These are phyloP conservation scores for Uropsilus gracilis DNA, from an alignment of 2,113 vertebrate genomes.

Conservation along the genomic window DNA sequence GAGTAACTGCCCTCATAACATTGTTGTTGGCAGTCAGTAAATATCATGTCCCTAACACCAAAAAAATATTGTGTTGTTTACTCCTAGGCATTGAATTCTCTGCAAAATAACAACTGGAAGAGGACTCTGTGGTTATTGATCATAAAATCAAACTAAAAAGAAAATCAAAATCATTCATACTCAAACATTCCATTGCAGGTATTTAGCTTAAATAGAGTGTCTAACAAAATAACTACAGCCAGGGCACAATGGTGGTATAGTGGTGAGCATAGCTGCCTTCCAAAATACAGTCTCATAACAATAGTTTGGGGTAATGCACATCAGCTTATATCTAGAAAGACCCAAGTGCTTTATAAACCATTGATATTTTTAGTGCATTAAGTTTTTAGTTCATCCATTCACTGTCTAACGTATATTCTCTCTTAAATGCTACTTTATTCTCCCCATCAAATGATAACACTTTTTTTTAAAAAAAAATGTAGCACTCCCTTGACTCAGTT, in stretches of 20 bases:
- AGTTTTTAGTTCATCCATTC: not conserved
- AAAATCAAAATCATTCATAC: not conserved
- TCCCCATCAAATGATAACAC: not conserved
- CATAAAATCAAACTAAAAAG: not conserved
- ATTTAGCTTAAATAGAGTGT: not conserved
- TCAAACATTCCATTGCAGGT: not conserved
- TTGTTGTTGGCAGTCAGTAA: not conserved
- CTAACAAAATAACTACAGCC: not conserved
- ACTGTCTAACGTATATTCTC: slow-evolving; percentile 8
- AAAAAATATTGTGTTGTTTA: not conserved
- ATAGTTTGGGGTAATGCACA: not conserved
- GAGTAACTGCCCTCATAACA: not conserved
- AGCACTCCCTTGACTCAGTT: not conserved
- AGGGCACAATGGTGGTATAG: too few relatives aligned
- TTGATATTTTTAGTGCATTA: too few relatives aligned
- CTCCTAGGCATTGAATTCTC: not conserved
- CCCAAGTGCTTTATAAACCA: not conserved
- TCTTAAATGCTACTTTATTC: not conserved
- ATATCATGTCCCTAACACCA: not conserved
- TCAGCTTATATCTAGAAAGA: not conserved
- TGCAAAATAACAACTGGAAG: not conserved
- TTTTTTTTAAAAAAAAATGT: not conserved
- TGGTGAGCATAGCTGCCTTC: too few relatives aligned
- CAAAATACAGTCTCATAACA: too few relatives aligned
- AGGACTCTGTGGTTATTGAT: not conserved